A percentile compares a stretch with the other conserved stretches of the same genome.
Conservation (phyloP, 2,888 invertebrate species). For the Congeria kusceri region DNA sequence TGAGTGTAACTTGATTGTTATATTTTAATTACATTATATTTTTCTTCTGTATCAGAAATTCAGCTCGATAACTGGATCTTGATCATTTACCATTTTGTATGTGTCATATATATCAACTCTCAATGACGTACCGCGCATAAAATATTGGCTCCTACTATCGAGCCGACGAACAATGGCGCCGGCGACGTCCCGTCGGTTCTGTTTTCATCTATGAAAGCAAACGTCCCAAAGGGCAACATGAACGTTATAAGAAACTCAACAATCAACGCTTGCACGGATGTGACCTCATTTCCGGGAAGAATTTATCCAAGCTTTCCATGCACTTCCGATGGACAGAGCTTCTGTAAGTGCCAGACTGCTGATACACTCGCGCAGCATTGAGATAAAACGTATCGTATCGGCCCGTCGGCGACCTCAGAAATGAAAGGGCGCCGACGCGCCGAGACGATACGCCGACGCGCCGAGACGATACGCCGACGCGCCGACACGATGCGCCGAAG, state of each 20-base stretch:
- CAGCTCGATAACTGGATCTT: too few relatives aligned
- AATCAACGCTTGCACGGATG: slow-evolving; percentile 65
- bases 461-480: too few relatives aligned
- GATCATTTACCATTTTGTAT: too few relatives aligned
- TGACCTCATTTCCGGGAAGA: slow-evolving; percentile 61
- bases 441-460: too few relatives aligned
- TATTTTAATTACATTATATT: too few relatives aligned
- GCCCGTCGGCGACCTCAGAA: too few relatives aligned
- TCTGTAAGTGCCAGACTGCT: slow-evolving; percentile 62
- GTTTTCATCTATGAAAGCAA: slow-evolving; percentile 68
- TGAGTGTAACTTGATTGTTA: too few relatives aligned
- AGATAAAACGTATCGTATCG: slow-evolving; percentile 69
- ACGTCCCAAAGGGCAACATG: slow-evolving; percentile 66
- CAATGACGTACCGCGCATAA: slow-evolving; percentile 68
- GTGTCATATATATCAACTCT: too few relatives aligned
- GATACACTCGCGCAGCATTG: slow-evolving; percentile 68
- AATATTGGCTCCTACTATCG: slow-evolving; percentile 71
- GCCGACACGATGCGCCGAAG: too few relatives aligned
- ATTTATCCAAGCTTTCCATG: slow-evolving; percentile 68
- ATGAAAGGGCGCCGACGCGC: too few relatives aligned
- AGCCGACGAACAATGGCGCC: slow-evolving; percentile 71
- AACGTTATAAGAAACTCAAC: slow-evolving; percentile 72
- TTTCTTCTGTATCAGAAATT: too few relatives aligned
- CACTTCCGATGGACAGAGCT: slow-evolving; percentile 58
- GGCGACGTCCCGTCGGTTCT: slow-evolving; percentile 68